phyloP scores from a whole-genome alignment of 1,140 invertebrate genomes.

The Thalassaphorura encarpata region DNA sequence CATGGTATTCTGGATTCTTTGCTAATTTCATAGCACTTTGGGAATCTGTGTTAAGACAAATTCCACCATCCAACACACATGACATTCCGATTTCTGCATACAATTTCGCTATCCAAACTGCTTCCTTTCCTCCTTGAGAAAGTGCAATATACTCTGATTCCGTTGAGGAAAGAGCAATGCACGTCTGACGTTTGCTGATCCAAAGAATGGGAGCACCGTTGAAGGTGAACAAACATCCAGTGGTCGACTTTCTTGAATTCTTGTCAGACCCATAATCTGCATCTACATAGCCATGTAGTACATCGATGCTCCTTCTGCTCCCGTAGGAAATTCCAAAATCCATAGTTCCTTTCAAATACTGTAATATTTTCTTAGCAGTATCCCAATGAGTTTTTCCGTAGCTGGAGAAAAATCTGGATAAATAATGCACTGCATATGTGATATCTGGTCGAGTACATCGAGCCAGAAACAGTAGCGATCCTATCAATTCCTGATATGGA shows the following conservation, averaged over 20 bases:
- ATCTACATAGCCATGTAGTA: conserved; percentile 5
- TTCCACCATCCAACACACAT: not conserved
- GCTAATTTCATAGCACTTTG: conserved; percentile 36
- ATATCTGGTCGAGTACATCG: conserved; percentile 38
- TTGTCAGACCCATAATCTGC: conserved; percentile 18
- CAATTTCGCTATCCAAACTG: conserved; percentile 3
- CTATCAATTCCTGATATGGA: conserved; percentile 3
- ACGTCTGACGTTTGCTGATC: conserved; percentile 30
- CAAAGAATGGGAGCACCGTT: conserved; percentile 28
- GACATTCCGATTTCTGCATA: not conserved
- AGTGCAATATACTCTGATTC: conserved; percentile 9
- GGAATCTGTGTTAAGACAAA: conserved; percentile 25
- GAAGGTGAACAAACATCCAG: conserved; percentile 21
- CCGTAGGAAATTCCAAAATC: not conserved
- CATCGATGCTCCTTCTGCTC: not conserved
- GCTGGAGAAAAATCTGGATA: conserved; percentile 34
- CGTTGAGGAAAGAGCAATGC: conserved; percentile 2
- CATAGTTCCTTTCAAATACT: conserved; percentile 3
- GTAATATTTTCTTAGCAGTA: conserved; percentile 24
- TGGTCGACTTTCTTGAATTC: conserved; percentile 23
- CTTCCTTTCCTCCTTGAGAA: conserved; percentile 4
- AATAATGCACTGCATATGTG: conserved; percentile 34
- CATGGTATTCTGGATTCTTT: conserved; percentile 35
- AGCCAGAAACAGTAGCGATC: conserved; percentile 29
- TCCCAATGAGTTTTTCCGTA: conserved; percentile 26